A percentile compares a stretch with the other conserved stretches of the same genome.
Evolutionary conservation across 1,140 invertebrate genomes (phyloP).

Genomic region (Drosophila baimaii): DNA sequence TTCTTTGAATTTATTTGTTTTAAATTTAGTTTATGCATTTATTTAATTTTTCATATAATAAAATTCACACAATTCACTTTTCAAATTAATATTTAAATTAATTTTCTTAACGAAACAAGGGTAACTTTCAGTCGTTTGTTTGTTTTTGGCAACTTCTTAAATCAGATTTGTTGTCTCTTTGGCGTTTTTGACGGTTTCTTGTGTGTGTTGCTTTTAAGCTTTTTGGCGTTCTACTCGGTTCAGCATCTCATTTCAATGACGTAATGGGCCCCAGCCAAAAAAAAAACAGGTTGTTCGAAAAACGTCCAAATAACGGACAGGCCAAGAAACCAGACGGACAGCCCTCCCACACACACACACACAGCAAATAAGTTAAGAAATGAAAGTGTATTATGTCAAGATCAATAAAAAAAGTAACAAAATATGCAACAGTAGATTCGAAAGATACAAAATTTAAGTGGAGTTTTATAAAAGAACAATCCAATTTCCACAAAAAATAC

Average conservation of each 20-base stretch:
- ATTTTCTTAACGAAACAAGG: background rate
- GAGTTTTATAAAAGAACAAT: too few species aligned
- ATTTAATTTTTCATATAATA: background rate
- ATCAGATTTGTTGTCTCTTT: conserved; percentile 47
- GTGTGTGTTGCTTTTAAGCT: conserved; percentile 23
- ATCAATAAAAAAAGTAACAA: background rate
- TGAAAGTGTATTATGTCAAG: background rate
- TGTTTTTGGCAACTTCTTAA: conserved; percentile 6
- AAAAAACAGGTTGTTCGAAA: conserved; percentile 59
- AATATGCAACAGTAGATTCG: background rate
- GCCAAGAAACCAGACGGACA: conserved; percentile 18
- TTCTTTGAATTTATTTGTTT: background rate
- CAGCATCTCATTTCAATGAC: conserved; percentile 40
- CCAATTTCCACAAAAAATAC: too few species aligned
- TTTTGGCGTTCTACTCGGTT: conserved; percentile 37
- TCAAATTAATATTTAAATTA: background rate
- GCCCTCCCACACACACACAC: conserved; percentile 11
- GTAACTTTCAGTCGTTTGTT: background rate
- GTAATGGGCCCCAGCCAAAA: conserved; percentile 47
- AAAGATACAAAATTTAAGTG: background rate
- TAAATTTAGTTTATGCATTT: background rate
- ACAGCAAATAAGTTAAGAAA: background rate
- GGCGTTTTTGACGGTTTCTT: conserved; percentile 30
- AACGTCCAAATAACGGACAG: conserved; percentile 22
- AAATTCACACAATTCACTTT: background rate